Percentiles rank a stretch among this genome's conserved stretches.
Evolutionary conservation across 2,797 vertebrate species (phyloP).

Genomic region (Sebastiscus tertius): DNA sequence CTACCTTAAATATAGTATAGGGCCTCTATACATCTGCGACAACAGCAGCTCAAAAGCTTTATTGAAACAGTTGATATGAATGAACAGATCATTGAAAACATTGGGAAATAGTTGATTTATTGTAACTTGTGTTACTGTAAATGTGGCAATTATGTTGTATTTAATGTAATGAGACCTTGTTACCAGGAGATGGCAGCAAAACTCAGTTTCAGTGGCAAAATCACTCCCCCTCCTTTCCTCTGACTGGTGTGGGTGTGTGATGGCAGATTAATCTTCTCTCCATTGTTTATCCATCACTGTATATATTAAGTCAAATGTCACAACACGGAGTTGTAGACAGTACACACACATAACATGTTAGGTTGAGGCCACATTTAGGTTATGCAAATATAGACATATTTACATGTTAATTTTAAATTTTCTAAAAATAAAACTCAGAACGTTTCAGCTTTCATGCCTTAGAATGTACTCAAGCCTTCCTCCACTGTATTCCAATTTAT

Average conservation of each 20-base stretch:
- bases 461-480: not conserved
- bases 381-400: not conserved
- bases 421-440: not conserved
- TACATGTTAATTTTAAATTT: not conserved
- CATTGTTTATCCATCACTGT: not conserved
- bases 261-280: not conserved
- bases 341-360: not conserved
- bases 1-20: not conserved
- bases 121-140: not conserved
- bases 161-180: slow-evolving; percentile 28
- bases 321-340: not conserved
- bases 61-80: not conserved
- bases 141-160: not conserved
- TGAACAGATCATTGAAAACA: not conserved
- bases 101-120: not conserved
- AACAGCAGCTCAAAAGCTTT: not conserved
- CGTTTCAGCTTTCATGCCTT: not conserved
- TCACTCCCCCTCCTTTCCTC: not conserved
- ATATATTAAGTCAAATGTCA: not conserved
- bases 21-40: not conserved
- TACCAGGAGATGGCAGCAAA: slow-evolving; percentile 76
- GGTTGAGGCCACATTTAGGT: not conserved
- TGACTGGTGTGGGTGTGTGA: slow-evolving; percentile 12
- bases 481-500: not conserved
- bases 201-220: slow-evolving; percentile 11